phyloP scores from a whole-genome alignment of 1,140 invertebrate species.

The Tetraneura akinire region DNA sequence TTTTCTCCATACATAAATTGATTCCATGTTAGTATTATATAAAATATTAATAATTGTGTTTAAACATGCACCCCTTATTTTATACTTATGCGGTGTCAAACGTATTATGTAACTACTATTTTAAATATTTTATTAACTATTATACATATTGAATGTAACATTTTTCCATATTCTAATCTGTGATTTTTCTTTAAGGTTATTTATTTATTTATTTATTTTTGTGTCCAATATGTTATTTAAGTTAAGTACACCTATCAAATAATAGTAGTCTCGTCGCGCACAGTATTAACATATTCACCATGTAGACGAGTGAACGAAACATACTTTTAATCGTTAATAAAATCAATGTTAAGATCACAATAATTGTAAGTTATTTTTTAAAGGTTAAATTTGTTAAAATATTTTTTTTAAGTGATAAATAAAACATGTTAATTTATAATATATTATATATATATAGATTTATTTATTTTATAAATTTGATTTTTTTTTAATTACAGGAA shows the following conservation, averaged over 20 bases:
- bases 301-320: background rate
- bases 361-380: background rate
- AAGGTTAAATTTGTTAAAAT: background rate
- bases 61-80: no score
- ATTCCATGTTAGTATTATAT: no score
- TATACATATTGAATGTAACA: background rate
- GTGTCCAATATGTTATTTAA: background rate
- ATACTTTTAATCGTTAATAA: background rate
- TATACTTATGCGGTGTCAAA: no score
- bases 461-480: no score
- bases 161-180: conserved; percentile 15
- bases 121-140: no score
- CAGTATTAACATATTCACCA: background rate
- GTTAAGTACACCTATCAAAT: background rate
- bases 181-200: conserved; percentile 11
- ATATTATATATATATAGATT: background rate
- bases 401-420: background rate
- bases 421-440: background rate
- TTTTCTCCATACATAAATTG: no score
- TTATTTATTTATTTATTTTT: conserved; percentile 1
- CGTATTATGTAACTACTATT: no score
- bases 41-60: no score
- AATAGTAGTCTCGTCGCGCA: background rate
- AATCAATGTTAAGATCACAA: background rate
- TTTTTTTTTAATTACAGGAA: background rate